Conservation (phyloP, 2,888 invertebrate species). For the Hydropsyche betteni region DNA sequence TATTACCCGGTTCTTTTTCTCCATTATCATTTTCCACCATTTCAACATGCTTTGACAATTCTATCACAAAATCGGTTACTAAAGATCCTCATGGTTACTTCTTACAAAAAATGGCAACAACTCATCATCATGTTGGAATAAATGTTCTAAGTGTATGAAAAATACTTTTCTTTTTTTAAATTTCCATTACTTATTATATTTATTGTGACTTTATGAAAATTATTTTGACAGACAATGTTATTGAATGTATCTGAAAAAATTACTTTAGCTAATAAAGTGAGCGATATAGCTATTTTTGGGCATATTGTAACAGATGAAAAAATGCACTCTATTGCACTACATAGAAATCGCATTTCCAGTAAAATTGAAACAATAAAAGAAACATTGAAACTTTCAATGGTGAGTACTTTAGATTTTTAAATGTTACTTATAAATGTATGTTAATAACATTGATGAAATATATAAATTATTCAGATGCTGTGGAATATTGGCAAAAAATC, state of each 20-base stretch:
- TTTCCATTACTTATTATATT: background rate
- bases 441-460: too few relatives aligned
- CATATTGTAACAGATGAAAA: slow-evolving; percentile 68
- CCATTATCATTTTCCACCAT: slow-evolving; percentile 39
- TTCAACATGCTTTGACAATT: slow-evolving; percentile 56
- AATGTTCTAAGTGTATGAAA: slow-evolving; percentile 56
- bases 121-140: slow-evolving; percentile 52
- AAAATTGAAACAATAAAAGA: slow-evolving; percentile 52
- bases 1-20: slow-evolving; percentile 43
- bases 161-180: background rate
- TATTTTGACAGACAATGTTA: slow-evolving; percentile 60
- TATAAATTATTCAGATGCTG: slow-evolving; percentile 54
- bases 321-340: slow-evolving; percentile 61
- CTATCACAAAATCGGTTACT: slow-evolving; percentile 1
- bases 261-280: slow-evolving; percentile 62
- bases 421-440: too few relatives aligned
- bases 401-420: slow-evolving; percentile 49
- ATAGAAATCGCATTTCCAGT: slow-evolving; percentile 59
- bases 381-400: slow-evolving; percentile 56
- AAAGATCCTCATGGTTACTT: background rate
- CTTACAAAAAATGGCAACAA: slow-evolving; percentile 26
- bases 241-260: slow-evolving; percentile 59
- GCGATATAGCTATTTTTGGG: slow-evolving; percentile 72
- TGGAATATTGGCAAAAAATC: slow-evolving; percentile 56
- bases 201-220: background rate